Percentiles rank a stretch among this genome's conserved stretches.
Conservation (phyloP, 2,113 vertebrate species). For the Podocnemis expansa region DNA sequence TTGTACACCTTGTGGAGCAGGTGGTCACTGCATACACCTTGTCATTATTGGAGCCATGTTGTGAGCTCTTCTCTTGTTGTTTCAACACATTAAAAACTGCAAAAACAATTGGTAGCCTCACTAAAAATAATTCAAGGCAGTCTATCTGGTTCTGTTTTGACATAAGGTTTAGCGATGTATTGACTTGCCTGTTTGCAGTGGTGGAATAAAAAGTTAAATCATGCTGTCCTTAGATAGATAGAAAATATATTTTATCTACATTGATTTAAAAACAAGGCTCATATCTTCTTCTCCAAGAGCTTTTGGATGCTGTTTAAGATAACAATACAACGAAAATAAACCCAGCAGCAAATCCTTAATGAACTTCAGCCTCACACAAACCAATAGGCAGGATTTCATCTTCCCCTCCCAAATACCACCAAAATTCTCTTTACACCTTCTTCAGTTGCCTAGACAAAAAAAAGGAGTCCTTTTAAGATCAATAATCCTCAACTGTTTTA, state of each 20-base stretch:
- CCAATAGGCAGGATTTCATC: neutral
- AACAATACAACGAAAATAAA: neutral
- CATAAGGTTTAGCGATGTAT: neutral
- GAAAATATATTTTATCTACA: neutral
- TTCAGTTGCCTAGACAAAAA: neutral
- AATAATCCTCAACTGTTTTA: neutral
- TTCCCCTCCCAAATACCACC: neutral
- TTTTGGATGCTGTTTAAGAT: neutral
- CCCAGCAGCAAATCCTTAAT: neutral
- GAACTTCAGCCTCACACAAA: neutral
- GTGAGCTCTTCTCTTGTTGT: neutral
- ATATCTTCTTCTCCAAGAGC: neutral
- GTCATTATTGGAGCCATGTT: neutral
- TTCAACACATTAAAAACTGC: neutral
- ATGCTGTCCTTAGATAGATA: neutral
- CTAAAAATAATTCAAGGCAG: neutral
- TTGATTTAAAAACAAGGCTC: neutral
- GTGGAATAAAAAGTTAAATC: neutral
- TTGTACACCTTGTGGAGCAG: neutral
- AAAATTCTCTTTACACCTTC: neutral
- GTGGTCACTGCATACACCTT: neutral
- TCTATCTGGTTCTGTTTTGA: neutral
- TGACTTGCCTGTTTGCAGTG: neutral
- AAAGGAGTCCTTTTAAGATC: neutral
- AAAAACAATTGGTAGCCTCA: neutral